Evolutionary conservation across 2,888 invertebrate species (phyloP).

Genomic region (Petrolisthes manimaculis): DNA sequence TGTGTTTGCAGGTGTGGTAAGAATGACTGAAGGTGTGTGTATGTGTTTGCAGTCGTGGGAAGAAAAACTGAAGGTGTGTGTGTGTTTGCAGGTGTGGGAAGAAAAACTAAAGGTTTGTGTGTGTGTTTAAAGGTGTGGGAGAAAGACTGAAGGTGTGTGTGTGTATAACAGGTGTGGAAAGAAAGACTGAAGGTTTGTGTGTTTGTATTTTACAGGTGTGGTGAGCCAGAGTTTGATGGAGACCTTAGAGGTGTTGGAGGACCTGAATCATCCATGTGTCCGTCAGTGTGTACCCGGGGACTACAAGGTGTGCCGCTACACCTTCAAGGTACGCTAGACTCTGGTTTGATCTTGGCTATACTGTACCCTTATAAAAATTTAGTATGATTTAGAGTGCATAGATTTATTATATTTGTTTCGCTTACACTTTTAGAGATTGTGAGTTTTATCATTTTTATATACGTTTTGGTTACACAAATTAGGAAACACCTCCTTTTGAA

Average conservation of each 20-base stretch:
- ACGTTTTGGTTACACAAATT: no score
- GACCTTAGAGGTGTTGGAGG: slow-evolving; percentile 32
- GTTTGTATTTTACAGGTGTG: slow-evolving; percentile 19
- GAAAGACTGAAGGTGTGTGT: neutral
- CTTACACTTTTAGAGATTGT: no score
- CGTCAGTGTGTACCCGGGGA: slow-evolving; percentile 39
- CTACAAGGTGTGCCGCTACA: slow-evolving; percentile 41
- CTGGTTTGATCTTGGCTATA: no score
- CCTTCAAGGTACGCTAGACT: slow-evolving; percentile 52
- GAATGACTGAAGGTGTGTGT: neutral
- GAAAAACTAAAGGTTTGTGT: neutral
- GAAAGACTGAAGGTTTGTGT: neutral
- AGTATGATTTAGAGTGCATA: no score
- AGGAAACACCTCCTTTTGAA: no score
- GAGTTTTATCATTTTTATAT: no score
- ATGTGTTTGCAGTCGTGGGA: neutral
- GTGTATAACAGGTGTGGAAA: neutral
- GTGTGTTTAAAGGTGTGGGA: neutral
- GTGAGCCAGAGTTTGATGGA: slow-evolving; percentile 28
- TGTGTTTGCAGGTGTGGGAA: neutral
- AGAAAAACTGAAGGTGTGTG: neutral
- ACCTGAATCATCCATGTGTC: slow-evolving; percentile 46
- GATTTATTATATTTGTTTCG: no score
- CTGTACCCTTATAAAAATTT: no score
- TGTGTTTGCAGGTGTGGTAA: neutral